These are phyloP conservation scores for Heliocidaris erythrogramma DNA, from an alignment of 35 echinoderm and acorn worm species.

Conservation along the genomic window DNA sequence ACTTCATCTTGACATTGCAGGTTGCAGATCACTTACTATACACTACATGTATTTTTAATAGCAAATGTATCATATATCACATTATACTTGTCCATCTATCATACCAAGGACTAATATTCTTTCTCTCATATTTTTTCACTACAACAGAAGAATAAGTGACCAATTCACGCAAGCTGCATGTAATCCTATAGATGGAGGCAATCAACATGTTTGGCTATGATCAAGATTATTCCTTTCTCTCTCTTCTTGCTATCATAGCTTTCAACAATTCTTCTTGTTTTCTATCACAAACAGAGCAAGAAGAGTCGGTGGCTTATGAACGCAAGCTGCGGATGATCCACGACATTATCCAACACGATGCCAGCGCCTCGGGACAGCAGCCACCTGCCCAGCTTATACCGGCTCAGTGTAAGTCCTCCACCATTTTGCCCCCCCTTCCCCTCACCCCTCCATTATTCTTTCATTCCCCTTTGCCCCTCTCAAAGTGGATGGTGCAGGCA, in stretches of 20 bases:
- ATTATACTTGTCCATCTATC: too few relatives aligned
- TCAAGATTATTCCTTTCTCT: neutral
- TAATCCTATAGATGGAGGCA: neutral
- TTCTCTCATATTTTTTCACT: neutral
- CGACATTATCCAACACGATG: constrained; percentile 80
- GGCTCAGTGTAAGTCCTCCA: constrained; percentile 50
- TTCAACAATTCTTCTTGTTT: constrained; percentile 44
- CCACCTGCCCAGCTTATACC: constrained; percentile 50
- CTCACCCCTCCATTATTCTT: neutral
- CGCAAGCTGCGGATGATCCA: constrained; percentile 83
- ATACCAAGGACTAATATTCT: neutral
- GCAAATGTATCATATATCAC: too few relatives aligned
- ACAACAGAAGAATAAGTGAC: neutral
- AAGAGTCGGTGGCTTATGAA: constrained; percentile 77
- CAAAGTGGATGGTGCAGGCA: neutral
- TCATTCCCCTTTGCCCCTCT: neutral
- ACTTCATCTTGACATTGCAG: too few relatives aligned
- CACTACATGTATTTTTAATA: too few relatives aligned
- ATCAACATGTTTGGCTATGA: neutral
- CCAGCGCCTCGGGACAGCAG: constrained; percentile 63
- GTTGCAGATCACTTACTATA: too few relatives aligned
- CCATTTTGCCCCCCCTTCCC: neutral
- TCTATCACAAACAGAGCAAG: constrained; percentile 60
- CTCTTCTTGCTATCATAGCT: neutral
- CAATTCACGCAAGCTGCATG: neutral